Base-by-base conservation (phyloP, 2,113 vertebrate genomes). In the Oxygymnocypris stewartii region DNA sequence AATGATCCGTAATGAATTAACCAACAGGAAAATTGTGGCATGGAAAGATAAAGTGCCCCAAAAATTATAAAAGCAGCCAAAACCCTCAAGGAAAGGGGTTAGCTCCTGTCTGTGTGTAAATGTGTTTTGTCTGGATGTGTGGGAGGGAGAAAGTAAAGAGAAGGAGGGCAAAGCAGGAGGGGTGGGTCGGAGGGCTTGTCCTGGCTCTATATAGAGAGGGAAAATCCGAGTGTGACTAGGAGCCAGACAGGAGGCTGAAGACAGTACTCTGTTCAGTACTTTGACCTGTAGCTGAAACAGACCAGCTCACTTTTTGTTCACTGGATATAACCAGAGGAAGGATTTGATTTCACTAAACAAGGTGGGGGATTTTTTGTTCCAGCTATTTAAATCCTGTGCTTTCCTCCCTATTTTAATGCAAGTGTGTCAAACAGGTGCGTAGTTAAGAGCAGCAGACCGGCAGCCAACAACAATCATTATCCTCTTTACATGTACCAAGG, bases 351-450 rank as follows among this genome's bases (percentile, higher is more conserved):
- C 69, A 85, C 25, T 12, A 37, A 78, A 75, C 65, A 85, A 88
- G 90, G 88, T 90, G 89, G 82, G 88, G 37, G 4, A 20, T 79
- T 31, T 76, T 51, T 18, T 78, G 47, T 20, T 28, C 23, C 20
- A 18, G 16, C 67, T 89, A 84, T 89, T 89, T 85, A 89, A 77
- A 78, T 71, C 4, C 11, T 59, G 4, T 86, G 51, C 79, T 84
- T 75, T 88, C 13, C 16, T 18, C 65, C 18, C 13, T 31, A 75
- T 42, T 54, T 47, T 59, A 25, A 61, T 67, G 13, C 76, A 71
- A 10, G 77, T 67, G 40, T 82, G 65, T n/a, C 81, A 63, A 67
- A 86, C 87, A 91, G 88, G 89, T 91, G 87, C 67, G 61, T 44
- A 71, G 18, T 67, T 42, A 73, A 59, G 63, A 79, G 84, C 42